These are phyloP conservation scores for Peromyscus melanophrys DNA, from an alignment of 2,797 vertebrate species.

Conservation along the genomic window DNA sequence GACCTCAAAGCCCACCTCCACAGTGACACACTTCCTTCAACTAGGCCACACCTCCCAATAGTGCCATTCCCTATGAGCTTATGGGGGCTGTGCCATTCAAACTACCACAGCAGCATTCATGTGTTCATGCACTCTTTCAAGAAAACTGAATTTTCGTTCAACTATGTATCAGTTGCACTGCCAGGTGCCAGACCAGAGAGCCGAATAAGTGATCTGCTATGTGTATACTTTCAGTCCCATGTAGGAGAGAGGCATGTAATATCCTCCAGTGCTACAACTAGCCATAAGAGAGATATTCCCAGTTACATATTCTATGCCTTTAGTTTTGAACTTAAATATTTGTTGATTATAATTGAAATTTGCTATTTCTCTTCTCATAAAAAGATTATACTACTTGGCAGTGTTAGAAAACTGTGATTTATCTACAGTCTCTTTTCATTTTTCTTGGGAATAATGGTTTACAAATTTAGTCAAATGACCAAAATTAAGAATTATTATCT, in stretches of 20 bases:
- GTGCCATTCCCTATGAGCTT: not conserved
- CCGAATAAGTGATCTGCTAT: not conserved
- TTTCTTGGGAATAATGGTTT: not conserved
- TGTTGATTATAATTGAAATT: slow-evolving; percentile 58
- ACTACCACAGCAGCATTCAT: not conserved
- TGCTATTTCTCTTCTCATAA: slow-evolving; percentile 14
- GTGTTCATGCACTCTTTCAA: slow-evolving; percentile 24
- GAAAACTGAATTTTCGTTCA: slow-evolving; percentile 34
- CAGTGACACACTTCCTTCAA: not conserved
- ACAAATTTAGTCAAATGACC: slow-evolving; percentile 51
- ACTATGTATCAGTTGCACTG: not conserved
- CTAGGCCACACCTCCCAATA: not conserved
- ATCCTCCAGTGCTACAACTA: not conserved
- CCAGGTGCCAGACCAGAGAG: not conserved
- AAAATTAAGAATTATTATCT: slow-evolving; percentile 48
- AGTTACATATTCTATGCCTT: not conserved
- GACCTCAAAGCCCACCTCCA: not conserved
- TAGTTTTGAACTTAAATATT: slow-evolving; percentile 32
- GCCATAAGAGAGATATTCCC: not conserved
- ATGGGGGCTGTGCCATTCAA: not conserved
- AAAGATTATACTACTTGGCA: not conserved
- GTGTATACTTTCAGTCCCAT: not conserved
- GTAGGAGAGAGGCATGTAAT: not conserved
- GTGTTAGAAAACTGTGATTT: slow-evolving; percentile 55
- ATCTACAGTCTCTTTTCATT: slow-evolving; percentile 29